Conservation (phyloP, 2,888 invertebrate genomes). For the Hypolimnas misippus region DNA sequence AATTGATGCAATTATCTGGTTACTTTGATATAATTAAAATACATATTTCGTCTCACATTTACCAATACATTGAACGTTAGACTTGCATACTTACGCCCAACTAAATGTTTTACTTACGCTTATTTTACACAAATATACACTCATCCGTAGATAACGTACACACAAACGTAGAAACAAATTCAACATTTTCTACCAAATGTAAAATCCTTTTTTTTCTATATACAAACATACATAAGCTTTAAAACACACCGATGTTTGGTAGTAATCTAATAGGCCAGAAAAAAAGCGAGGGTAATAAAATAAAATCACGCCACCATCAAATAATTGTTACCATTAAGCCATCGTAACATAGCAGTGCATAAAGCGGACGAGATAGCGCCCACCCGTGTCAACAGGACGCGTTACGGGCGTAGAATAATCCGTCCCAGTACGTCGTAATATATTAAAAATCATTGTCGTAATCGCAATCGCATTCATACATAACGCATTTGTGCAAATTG, state of each 20-base stretch:
- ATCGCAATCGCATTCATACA: no score
- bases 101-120: neutral
- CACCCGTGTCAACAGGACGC: neutral
- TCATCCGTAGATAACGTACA: neutral
- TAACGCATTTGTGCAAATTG: no score
- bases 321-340: slow-evolving; percentile 12
- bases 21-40: no score
- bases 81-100: neutral
- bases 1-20: no score
- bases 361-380: neutral
- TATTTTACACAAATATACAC: neutral
- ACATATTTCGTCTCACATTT: neutral
- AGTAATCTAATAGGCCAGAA: neutral
- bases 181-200: no score
- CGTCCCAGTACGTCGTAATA: slow-evolving; percentile 37
- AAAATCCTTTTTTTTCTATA: no score
- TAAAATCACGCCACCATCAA: slow-evolving; percentile 5
- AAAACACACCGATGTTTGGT: neutral
- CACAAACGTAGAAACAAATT: neutral
- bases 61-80: neutral
- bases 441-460: slow-evolving; percentile 68
- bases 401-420: no score
- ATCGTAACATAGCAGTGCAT: slow-evolving; percentile 6
- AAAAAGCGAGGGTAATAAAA: neutral
- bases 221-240: neutral